These are phyloP conservation scores for Monochamus alternatus DNA, from an alignment of 2,888 invertebrate genomes.

Conservation along the genomic window DNA sequence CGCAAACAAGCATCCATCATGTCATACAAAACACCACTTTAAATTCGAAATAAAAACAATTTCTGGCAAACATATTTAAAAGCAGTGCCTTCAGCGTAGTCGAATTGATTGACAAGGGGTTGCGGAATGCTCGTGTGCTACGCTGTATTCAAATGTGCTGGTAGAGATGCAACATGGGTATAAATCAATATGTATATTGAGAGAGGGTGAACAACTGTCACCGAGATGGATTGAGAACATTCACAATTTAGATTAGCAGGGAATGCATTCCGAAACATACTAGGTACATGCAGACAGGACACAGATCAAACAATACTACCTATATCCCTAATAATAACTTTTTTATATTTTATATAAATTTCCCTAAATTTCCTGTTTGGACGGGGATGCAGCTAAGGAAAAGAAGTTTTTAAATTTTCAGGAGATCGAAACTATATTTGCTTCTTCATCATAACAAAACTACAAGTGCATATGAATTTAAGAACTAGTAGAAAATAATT, in stretches of 20 bases:
- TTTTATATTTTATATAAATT: no score
- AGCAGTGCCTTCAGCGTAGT: constrained; percentile 67
- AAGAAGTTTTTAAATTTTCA: no score
- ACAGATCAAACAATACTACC: constrained; percentile 11
- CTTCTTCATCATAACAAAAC: no score
- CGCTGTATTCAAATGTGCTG: constrained; percentile 64
- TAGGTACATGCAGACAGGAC: background rate
- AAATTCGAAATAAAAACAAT: constrained; percentile 72
- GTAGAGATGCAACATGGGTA: constrained; percentile 64
- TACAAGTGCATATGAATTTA: no score
- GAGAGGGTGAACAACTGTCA: constrained; percentile 60
- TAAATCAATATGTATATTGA: constrained; percentile 67
- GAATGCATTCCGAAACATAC: constrained; percentile 6
- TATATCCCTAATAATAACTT: background rate
- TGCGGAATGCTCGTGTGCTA: constrained; percentile 54
- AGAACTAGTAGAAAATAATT: no score
- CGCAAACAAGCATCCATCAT: constrained; percentile 69
- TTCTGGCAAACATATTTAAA: constrained; percentile 71
- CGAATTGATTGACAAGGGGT: constrained; percentile 69
- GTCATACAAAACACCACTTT: constrained; percentile 69
- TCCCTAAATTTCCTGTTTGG: no score
- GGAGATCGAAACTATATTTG: no score
- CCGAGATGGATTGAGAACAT: constrained; percentile 47
- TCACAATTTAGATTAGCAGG: constrained; percentile 38
- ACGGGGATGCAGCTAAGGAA: no score